Evolutionary conservation across 1,140 invertebrate genomes (phyloP).

Genomic region (Solenopsis fugax): DNA sequence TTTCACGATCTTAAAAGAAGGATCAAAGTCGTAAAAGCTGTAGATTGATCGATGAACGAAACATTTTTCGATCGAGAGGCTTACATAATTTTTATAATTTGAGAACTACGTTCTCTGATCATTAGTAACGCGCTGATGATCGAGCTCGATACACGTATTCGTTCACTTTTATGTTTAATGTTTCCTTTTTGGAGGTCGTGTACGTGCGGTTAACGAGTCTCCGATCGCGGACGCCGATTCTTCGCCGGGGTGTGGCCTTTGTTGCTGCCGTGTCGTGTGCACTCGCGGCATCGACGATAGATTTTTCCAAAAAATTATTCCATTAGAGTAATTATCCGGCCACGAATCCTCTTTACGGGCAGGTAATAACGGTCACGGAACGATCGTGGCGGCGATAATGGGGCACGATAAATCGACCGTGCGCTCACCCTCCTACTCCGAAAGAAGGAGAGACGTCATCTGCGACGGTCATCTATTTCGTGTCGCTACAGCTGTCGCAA

Average conservation of each 20-base stretch:
- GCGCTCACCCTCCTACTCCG: not conserved
- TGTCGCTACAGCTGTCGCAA: constrained; percentile 62
- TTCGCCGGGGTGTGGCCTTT: constrained; percentile 62
- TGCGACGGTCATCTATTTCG: constrained; percentile 36
- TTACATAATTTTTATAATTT: not conserved
- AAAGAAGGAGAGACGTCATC: constrained; percentile 33
- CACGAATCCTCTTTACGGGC: constrained; percentile 64
- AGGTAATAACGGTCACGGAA: constrained; percentile 82
- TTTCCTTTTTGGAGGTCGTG: not conserved
- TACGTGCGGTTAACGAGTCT: constrained; percentile 59
- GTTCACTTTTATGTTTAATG: not conserved
- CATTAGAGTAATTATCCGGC: constrained; percentile 84
- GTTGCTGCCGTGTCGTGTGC: constrained; percentile 36
- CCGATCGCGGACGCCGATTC: constrained; percentile 30
- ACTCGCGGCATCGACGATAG: constrained; percentile 64
- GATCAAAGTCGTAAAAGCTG: not conserved
- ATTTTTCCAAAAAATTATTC: constrained; percentile 78
- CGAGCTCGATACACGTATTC: not conserved
- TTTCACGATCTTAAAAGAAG: not conserved
- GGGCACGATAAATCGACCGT: constrained; percentile 79
- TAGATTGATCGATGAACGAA: not conserved
- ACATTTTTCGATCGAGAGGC: not conserved
- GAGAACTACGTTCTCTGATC: not conserved
- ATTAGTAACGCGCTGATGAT: constrained; percentile 31
- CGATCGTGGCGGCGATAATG: constrained; percentile 77